Conservation (phyloP, 1,140 invertebrate species). For the Acromyrmex heyeri region DNA sequence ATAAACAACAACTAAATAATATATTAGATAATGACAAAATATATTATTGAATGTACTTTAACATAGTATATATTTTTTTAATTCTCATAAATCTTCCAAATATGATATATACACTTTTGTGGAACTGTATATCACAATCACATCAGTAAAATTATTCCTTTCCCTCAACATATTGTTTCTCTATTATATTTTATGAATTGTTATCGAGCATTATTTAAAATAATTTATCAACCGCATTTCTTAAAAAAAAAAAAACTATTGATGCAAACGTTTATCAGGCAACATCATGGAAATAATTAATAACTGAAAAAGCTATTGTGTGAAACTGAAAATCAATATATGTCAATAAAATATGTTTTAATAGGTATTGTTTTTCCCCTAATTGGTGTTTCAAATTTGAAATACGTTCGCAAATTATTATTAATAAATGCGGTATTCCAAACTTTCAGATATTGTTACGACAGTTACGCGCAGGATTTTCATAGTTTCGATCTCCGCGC, state of each 20-base stretch:
- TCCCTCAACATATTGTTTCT: not conserved
- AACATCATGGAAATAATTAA: constrained; percentile 15
- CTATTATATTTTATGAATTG: not conserved
- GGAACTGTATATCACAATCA: too few species aligned
- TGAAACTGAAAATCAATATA: constrained; percentile 36
- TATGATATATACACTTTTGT: too few species aligned
- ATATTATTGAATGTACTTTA: too few species aligned
- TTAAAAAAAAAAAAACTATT: not conserved
- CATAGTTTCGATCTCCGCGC: constrained; percentile 17
- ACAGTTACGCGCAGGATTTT: constrained; percentile 25
- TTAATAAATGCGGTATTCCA: constrained; percentile 43
- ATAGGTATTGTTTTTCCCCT: constrained; percentile 1
- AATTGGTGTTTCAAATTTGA: constrained; percentile 6
- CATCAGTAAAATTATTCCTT: not conserved
- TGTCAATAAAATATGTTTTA: constrained; percentile 4
- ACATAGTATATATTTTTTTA: too few species aligned
- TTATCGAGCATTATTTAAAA: constrained; percentile 8
- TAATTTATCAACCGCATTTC: not conserved
- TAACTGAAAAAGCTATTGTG: not conserved
- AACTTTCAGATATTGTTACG: constrained; percentile 37
- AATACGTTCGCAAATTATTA: constrained; percentile 35
- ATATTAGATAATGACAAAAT: too few species aligned
- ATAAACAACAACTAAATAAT: too few species aligned
- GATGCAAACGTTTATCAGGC: not conserved
- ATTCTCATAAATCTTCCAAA: too few species aligned